These are phyloP conservation scores for Nyctalus aviator DNA, from an alignment of 2,797 vertebrate genomes.

Conservation along the genomic window DNA sequence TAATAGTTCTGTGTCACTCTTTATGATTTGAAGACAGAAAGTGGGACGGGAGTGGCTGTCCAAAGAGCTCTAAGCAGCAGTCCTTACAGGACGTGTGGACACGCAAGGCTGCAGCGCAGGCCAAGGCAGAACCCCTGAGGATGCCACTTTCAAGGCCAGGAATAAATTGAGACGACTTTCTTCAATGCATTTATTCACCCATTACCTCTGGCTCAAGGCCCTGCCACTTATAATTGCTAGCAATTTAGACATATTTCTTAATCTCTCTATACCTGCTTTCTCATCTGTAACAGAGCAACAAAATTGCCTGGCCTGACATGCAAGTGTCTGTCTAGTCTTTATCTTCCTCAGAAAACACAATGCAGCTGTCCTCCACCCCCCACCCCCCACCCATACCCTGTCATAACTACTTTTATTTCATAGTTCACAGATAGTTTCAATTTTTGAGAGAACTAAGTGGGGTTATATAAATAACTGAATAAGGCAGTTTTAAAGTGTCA, in stretches of 20 bases:
- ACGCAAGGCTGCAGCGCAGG: neutral
- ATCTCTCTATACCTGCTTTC: neutral
- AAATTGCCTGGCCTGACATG: neutral
- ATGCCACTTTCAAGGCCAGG: neutral
- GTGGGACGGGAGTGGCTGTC: neutral
- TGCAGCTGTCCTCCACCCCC: neutral
- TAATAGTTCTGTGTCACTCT: neutral
- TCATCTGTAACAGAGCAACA: neutral
- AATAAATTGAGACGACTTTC: neutral
- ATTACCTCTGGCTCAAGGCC: neutral
- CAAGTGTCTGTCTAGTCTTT: neutral
- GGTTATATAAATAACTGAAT: constrained; percentile 57
- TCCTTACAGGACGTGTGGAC: rapidly evolving
- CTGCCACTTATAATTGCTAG: constrained; percentile 16
- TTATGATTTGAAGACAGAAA: neutral
- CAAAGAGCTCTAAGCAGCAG: neutral
- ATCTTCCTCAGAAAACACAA: neutral
- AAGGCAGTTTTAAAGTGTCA: constrained; percentile 44
- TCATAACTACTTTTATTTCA: neutral
- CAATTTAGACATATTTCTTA: constrained; percentile 39
- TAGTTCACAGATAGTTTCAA: constrained; percentile 51
- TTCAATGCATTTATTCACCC: neutral
- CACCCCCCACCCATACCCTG: neutral
- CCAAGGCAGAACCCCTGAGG: neutral
- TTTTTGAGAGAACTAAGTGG: constrained; percentile 52